Percentiles rank a stretch among this genome's conserved stretches.
phyloP scores from a whole-genome alignment of 2,113 vertebrate species.

The Speoplatyrhinus poulsoni region DNA sequence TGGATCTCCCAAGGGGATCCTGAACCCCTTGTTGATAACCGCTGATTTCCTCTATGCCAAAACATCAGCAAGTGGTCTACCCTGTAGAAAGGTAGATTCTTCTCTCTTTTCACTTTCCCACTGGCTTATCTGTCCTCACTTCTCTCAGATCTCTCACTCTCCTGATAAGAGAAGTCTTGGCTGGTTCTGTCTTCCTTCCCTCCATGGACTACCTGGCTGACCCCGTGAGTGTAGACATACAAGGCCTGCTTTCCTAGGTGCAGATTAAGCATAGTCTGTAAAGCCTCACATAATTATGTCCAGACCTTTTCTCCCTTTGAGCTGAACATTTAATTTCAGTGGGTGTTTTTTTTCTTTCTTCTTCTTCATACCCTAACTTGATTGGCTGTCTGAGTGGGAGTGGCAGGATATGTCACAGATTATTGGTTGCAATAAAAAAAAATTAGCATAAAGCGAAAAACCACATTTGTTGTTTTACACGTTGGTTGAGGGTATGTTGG shows the following conservation, averaged over 20 bases:
- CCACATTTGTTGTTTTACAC: no score
- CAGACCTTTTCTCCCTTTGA: no score
- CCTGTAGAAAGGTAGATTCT: conserved; percentile 3
- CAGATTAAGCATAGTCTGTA: background rate
- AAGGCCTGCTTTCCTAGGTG: conserved; percentile 3
- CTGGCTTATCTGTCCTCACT: conserved; percentile 27
- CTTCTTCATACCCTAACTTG: no score
- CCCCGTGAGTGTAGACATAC: conserved; percentile 83
- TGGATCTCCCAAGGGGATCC: no score
- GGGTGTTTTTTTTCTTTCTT: no score
- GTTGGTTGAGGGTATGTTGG: no score
- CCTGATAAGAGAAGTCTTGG: conserved; percentile 92
- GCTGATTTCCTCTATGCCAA: background rate
- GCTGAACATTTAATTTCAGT: no score
- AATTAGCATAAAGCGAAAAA: no score
- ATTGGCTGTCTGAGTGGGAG: no score
- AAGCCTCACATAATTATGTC: background rate
- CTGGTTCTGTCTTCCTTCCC: conserved; percentile 96
- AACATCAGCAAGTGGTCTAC: background rate
- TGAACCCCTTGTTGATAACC: no score
- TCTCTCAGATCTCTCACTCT: conserved; percentile 86
- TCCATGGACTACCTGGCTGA: conserved; percentile 97
- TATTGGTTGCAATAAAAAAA: no score
- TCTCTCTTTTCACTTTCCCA: conserved; percentile 40
- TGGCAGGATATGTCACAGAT: no score